A percentile compares a stretch with the other conserved stretches of the same genome.
Evolutionary conservation across 92 coral and sea anemone species (phyloP).

Genomic region (Chrysogorgia sp.): DNA sequence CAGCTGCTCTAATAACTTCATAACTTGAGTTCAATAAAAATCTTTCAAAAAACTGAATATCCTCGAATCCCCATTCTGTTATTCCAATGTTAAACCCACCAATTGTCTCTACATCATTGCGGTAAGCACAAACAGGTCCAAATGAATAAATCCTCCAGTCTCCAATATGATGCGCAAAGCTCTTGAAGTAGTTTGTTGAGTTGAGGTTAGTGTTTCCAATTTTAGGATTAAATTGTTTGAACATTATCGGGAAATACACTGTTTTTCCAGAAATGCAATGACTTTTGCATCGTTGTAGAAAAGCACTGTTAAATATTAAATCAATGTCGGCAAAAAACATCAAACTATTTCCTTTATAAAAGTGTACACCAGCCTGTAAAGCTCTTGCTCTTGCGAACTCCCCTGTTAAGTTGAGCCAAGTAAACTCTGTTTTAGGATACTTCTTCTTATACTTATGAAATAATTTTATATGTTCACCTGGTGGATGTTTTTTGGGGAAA

Average conservation of each 20-base stretch:
- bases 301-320: constrained; percentile 70
- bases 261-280: constrained; percentile 75
- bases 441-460: constrained; percentile 63
- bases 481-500: constrained; percentile 71
- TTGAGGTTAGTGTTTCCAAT: constrained; percentile 59
- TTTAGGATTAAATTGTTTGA: constrained; percentile 83
- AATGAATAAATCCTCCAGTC: constrained; percentile 90
- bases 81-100: constrained; percentile 94
- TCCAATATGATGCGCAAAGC: constrained; percentile 73
- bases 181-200: constrained; percentile 44
- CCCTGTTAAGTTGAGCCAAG: constrained; percentile 88
- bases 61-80: constrained; percentile 94
- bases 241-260: constrained; percentile 92
- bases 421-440: constrained; percentile 71
- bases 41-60: constrained; percentile 83
- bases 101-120: constrained; percentile 72
- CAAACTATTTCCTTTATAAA: constrained; percentile 70
- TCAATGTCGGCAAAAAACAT: constrained; percentile 92
- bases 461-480: constrained; percentile 69
- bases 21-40: constrained; percentile 71
- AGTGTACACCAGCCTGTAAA: constrained; percentile 88
- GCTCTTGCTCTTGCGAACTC: constrained; percentile 86
- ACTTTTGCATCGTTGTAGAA: constrained; percentile 86
- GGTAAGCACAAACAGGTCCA: constrained; percentile 86
- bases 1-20: constrained; percentile 81